phyloP scores from a whole-genome alignment of 2,797 vertebrate species.

The Coluber constrictor region DNA sequence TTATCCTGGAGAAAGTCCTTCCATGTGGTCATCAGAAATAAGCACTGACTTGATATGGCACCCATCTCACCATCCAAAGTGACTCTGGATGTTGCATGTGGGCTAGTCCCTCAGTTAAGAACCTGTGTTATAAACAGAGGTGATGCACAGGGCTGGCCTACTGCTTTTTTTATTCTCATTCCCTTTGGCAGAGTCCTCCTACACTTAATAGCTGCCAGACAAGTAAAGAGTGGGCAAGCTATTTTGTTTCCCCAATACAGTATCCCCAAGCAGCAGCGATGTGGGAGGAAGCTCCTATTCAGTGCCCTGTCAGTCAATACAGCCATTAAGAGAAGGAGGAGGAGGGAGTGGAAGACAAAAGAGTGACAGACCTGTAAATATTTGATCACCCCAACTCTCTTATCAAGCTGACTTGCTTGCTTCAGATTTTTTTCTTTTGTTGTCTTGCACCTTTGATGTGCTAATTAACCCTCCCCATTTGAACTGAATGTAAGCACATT shows the following conservation, averaged over 20 bases:
- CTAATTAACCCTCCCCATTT: constrained; percentile 31
- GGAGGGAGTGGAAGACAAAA: background rate
- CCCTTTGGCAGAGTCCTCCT: background rate
- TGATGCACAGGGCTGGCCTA: background rate
- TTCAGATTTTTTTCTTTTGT: constrained; percentile 26
- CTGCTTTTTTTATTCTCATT: background rate
- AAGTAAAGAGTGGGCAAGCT: background rate
- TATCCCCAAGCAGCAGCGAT: too few relatives aligned
- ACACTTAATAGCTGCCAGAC: background rate
- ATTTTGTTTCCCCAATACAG: background rate
- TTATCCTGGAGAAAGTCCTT: background rate
- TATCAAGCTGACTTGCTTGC: constrained; percentile 20
- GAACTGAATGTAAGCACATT: constrained; percentile 26
- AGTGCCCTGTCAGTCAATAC: background rate
- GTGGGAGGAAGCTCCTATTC: background rate
- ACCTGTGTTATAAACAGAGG: background rate
- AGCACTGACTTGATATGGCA: background rate
- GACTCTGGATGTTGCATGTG: background rate
- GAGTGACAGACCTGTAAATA: background rate
- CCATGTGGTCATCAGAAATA: background rate
- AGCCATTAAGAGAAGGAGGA: background rate
- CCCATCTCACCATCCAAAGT: background rate
- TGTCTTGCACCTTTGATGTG: constrained; percentile 33
- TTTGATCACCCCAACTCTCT: constrained; percentile 13
- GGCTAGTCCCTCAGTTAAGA: background rate